A percentile compares a stretch with the other conserved stretches of the same genome.
Evolutionary conservation across 2,888 invertebrate genomes (phyloP).

Genomic region (Junonia oenone): DNA sequence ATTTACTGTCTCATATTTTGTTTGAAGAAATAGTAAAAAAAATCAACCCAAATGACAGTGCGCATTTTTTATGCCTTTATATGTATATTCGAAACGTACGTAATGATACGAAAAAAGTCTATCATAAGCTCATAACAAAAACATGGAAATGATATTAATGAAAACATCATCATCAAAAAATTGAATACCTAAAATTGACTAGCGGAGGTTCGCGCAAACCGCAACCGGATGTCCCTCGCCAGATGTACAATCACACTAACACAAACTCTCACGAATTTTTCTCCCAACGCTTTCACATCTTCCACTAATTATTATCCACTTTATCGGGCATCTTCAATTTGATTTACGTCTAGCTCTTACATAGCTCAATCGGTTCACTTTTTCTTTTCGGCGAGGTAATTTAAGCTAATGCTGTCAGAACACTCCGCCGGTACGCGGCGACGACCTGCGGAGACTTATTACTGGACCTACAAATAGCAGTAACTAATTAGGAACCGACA

Average conservation of each 20-base stretch:
- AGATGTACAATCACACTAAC: conserved; percentile 77
- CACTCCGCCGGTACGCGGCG: conserved; percentile 37
- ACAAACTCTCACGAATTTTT: conserved; percentile 78
- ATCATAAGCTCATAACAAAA: no score
- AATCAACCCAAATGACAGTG: neutral
- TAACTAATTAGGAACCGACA: conserved; percentile 35
- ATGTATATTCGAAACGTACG: no score
- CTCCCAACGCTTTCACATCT: conserved; percentile 78
- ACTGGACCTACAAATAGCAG: conserved; percentile 29
- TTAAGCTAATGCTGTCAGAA: conserved; percentile 34
- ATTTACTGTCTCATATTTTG: neutral
- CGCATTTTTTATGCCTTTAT: no score
- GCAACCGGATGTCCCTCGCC: conserved; percentile 70
- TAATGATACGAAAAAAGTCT: no score
- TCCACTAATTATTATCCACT: conserved; percentile 80
- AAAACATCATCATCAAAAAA: conserved; percentile 18
- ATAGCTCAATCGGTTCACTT: conserved; percentile 74
- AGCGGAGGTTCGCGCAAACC: conserved; percentile 30
- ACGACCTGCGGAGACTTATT: conserved; percentile 41
- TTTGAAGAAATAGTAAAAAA: neutral
- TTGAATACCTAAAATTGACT: conserved; percentile 24
- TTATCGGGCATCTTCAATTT: conserved; percentile 80
- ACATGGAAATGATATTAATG: no score
- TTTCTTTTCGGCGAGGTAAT: conserved; percentile 69
- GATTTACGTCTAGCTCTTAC: conserved; percentile 75